Base-by-base conservation (phyloP, 2,113 vertebrate species). In the Sebastes fasciatus region DNA sequence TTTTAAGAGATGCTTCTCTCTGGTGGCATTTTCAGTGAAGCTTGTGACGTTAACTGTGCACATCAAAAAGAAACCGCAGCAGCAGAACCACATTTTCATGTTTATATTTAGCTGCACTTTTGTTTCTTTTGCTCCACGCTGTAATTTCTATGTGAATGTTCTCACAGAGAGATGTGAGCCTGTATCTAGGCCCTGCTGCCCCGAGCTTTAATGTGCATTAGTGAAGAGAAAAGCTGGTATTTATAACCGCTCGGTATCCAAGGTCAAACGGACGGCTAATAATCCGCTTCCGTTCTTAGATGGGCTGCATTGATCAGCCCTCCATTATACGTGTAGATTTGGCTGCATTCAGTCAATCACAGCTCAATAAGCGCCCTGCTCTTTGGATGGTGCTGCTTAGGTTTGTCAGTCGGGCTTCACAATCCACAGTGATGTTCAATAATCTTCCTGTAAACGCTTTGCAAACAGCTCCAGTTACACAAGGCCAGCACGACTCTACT, bases 381-480 rank as follows among this genome's bases (percentile, higher is more conserved):
- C 58, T 83, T 19, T 51, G 66, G 82, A 72, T 6, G 79, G 6
- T 23, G 73, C 87, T 77, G 66, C 81, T 83, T 4, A 40, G 78
- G 61, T 77, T 52, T 66, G 77, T 67, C 67, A 42, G 62, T 65
- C 74, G 46, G 70, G 60, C 8, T 63, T 88, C 63, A 12, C 54
- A 2, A 4, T 61, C 66, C 52, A 1, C 67, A 17, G 61, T 3
- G 51, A 42, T 6, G 81, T 58, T 92, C 90, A 26, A 93, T 92
- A 85, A 88, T 86, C 77, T 93, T 91, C 91, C 93, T 65, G 93
- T 89, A 94, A 92, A 88, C 66, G 40, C 83, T 86, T 58, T 66
- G 52, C 85, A 70, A 73, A 71, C 79, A 21, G 75, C 74, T 92
- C 91, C n/a, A 2, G 80, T 91, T 91, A 90, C 91, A 79, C 62